A percentile compares a stretch with the other conserved stretches of the same genome.
Conservation (phyloP, 2,888 invertebrate genomes). For the Dolichopus griseipennis region DNA sequence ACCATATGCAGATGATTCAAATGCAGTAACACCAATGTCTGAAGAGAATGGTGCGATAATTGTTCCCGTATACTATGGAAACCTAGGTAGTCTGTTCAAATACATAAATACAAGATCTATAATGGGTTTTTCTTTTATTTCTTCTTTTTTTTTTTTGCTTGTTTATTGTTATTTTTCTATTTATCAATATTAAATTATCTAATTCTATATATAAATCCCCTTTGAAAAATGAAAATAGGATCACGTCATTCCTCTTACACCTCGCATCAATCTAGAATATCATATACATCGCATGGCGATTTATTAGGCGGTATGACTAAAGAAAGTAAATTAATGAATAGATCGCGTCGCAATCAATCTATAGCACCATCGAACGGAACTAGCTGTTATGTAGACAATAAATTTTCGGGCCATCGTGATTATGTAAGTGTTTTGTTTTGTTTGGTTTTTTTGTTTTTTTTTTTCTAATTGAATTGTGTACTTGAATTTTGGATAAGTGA, state of each 20-base stretch:
- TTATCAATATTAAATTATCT: too few relatives aligned
- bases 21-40: constrained; percentile 95
- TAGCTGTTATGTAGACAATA: constrained; percentile 10
- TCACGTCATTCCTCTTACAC: constrained; percentile 92
- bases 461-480: constrained; percentile 4
- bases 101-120: constrained; percentile 10
- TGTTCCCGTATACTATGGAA: constrained; percentile 82
- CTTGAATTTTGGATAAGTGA: too few relatives aligned
- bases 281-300: constrained; percentile 91
- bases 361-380: constrained; percentile 50
- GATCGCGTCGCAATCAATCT: constrained; percentile 64
- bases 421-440: constrained; percentile 50
- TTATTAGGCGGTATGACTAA: constrained; percentile 80
- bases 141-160: not conserved
- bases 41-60: constrained; percentile 95
- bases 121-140: not conserved
- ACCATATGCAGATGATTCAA: constrained; percentile 95
- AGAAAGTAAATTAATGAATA: constrained; percentile 69
- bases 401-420: constrained; percentile 49
- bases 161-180: not conserved
- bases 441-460: not conserved
- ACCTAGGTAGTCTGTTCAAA: constrained; percentile 54
- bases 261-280: constrained; percentile 85
- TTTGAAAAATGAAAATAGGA: constrained; percentile 46
- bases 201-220: too few relatives aligned